Evolutionary conservation across 2,888 invertebrate species (phyloP).

Genomic region (Trichogramma evanescens): DNA sequence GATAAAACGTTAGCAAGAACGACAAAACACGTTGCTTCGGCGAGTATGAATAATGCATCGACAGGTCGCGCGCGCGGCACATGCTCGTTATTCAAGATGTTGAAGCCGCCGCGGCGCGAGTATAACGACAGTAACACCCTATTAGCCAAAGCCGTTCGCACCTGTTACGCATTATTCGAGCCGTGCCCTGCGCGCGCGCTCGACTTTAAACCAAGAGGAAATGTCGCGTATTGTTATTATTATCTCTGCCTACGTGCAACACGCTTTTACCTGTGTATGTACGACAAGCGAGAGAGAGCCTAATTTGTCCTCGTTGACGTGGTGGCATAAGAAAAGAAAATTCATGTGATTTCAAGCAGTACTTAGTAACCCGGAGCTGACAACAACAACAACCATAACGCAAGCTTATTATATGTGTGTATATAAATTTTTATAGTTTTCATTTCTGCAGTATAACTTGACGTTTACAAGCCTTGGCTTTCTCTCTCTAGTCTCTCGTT

Average conservation of each 20-base stretch:
- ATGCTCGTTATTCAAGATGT: background rate
- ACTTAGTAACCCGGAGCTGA: background rate
- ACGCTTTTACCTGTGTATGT: too few species aligned
- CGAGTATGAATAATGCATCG: too few species aligned
- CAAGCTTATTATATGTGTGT: background rate
- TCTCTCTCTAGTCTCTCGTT: background rate
- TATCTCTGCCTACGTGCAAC: too few species aligned
- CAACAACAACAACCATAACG: background rate
- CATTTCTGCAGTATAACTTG: background rate
- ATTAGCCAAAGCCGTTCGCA: slow-evolving; percentile 3
- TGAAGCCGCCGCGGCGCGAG: too few species aligned
- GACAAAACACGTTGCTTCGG: too few species aligned
- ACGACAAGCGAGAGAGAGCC: too few species aligned
- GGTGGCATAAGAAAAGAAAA: background rate
- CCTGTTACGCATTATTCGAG: slow-evolving; percentile 4
- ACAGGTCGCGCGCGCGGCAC: too few species aligned
- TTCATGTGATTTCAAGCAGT: background rate
- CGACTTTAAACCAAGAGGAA: too few species aligned
- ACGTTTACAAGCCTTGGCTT: background rate
- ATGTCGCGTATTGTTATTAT: too few species aligned
- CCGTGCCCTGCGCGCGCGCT: too few species aligned
- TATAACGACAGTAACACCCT: background rate
- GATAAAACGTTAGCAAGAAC: too few species aligned
- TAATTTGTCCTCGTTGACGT: too few species aligned
- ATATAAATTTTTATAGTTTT: background rate